These are phyloP conservation scores for Morone saxatilis DNA, from an alignment of 2,113 vertebrate species.

Conservation along the genomic window DNA sequence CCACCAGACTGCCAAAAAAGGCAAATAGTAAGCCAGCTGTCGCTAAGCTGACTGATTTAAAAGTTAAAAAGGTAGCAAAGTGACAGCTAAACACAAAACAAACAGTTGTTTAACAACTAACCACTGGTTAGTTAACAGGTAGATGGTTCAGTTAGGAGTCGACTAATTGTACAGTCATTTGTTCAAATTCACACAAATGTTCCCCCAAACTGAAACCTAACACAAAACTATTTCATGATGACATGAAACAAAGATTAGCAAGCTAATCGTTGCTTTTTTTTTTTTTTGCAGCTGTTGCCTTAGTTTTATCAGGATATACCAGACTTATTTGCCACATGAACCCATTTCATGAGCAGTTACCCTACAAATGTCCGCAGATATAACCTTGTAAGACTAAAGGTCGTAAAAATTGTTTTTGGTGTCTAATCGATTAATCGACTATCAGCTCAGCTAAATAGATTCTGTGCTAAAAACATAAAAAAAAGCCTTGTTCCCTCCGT, in stretches of 20 bases:
- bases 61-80: constrained; percentile 29
- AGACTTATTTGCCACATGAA: neutral
- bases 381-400: constrained; percentile 44
- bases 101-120: constrained; percentile 27
- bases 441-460: constrained; percentile 33
- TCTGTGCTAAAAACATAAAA: constrained; percentile 67
- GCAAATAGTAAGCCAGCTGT: constrained; percentile 52
- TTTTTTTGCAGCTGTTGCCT: constrained; percentile 11
- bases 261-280: constrained; percentile 11
- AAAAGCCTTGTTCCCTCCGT: constrained; percentile 92
- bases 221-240: constrained; percentile 14
- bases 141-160: constrained; percentile 13
- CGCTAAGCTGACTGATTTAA: constrained; percentile 36
- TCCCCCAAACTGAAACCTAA: constrained; percentile 25
- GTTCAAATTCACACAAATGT: neutral
- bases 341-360: neutral
- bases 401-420: constrained; percentile 51
- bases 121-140: constrained; percentile 36
- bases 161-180: neutral
- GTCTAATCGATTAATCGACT: constrained; percentile 30
- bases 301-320: constrained; percentile 24
- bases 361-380: neutral
- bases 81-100: constrained; percentile 28
- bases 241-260: constrained; percentile 37
- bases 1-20: constrained; percentile 62